Evolutionary conservation across 2,888 invertebrate genomes (phyloP).

Genomic region (Drosophila prolongata): DNA sequence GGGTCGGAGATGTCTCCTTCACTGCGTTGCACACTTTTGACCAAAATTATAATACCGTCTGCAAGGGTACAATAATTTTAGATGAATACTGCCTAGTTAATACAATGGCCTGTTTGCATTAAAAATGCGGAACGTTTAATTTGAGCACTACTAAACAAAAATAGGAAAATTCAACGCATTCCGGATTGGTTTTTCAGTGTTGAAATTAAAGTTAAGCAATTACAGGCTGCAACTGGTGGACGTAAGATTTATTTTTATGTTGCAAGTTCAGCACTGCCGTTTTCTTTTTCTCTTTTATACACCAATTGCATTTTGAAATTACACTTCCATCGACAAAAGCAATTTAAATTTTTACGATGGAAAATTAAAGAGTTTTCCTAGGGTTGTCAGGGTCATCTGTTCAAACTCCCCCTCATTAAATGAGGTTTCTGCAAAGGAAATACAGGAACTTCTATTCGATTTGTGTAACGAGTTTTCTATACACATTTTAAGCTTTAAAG

Average conservation of each 20-base stretch:
- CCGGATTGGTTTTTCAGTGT: conserved; percentile 1
- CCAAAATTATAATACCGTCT: too few relatives aligned
- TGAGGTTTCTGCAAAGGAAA: conserved; percentile 14
- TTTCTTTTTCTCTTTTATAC: conserved; percentile 10
- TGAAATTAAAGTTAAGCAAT: conserved; percentile 28
- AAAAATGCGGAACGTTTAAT: too few relatives aligned
- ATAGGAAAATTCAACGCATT: too few relatives aligned
- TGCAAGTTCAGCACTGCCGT: conserved; percentile 30
- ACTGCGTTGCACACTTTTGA: too few relatives aligned
- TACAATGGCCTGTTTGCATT: too few relatives aligned
- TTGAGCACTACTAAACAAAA: too few relatives aligned
- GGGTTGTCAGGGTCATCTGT: conserved; percentile 29
- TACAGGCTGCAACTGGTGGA: conserved; percentile 16
- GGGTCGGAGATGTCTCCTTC: too few relatives aligned
- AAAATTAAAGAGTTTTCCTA: conserved; percentile 46
- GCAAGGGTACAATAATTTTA: too few relatives aligned
- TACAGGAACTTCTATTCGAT: conserved; percentile 73
- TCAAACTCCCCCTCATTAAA: conserved; percentile 9
- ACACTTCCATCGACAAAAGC: conserved; percentile 33
- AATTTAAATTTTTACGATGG: conserved; percentile 52
- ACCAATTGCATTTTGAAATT: conserved; percentile 29
- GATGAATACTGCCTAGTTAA: too few relatives aligned
- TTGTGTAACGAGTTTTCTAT: conserved; percentile 79
- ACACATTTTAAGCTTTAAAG: conserved; percentile 75
- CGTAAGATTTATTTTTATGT: conserved; percentile 2